phyloP scores from a whole-genome alignment of 1,140 invertebrate genomes.

The Atta cephalotes region DNA sequence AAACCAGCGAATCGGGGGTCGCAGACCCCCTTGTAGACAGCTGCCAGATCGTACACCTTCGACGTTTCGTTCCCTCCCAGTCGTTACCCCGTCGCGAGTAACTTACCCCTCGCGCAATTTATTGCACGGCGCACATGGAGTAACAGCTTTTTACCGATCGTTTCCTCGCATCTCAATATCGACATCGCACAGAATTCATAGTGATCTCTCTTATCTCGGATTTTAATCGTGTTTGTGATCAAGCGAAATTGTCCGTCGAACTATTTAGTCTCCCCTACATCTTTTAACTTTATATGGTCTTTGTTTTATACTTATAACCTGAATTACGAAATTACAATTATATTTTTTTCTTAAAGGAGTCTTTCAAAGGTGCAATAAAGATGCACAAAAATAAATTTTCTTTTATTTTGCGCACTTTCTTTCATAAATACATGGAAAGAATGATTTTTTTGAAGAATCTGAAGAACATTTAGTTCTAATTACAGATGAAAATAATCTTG shows the following conservation, averaged over 20 bases:
- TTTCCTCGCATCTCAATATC: slow-evolving; percentile 11
- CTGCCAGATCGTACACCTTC: slow-evolving; percentile 71
- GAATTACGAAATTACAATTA: too few species aligned
- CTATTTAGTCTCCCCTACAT: not conserved
- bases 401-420: too few species aligned
- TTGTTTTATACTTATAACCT: not conserved
- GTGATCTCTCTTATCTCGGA: not conserved
- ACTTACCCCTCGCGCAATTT: slow-evolving; percentile 49
- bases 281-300: not conserved
- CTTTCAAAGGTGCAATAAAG: not conserved
- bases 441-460: too few species aligned
- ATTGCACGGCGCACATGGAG: slow-evolving; percentile 18
- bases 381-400: not conserved
- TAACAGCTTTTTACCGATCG: slow-evolving; percentile 33
- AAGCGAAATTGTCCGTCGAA: not conserved
- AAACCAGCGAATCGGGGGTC: slow-evolving; percentile 69
- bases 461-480: too few species aligned
- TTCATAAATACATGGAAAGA: too few species aligned
- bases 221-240: not conserved
- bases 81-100: slow-evolving; percentile 50
- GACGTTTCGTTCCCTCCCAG: slow-evolving; percentile 31
- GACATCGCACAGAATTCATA: not conserved
- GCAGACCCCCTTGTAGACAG: slow-evolving; percentile 72
- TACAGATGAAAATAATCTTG: too few species aligned
- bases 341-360: not conserved